Evolutionary conservation across 2,113 vertebrate genomes (phyloP).

Genomic region (Pandion haliaetus): DNA sequence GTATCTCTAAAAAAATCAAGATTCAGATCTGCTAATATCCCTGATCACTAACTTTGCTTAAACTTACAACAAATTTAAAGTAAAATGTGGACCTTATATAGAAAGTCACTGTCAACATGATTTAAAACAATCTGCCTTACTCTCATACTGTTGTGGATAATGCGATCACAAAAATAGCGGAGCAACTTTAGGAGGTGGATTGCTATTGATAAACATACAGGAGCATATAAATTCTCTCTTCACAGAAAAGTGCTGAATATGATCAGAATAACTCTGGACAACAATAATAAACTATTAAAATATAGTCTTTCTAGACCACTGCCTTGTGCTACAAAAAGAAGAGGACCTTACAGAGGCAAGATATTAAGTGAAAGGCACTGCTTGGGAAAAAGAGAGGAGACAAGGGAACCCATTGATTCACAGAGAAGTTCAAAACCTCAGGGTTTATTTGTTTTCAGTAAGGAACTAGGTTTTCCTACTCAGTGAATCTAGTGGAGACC

Average conservation of each 20-base stretch:
- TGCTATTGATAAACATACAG: not conserved
- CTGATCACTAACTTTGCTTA: not conserved
- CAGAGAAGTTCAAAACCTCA: not conserved
- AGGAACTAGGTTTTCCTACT: not conserved
- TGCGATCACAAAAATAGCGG: not conserved
- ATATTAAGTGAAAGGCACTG: not conserved
- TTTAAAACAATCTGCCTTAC: not conserved
- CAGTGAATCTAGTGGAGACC: not conserved
- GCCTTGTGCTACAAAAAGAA: not conserved
- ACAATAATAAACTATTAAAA: not conserved
- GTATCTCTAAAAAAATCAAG: not conserved
- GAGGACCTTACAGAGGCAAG: not conserved
- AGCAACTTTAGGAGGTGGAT: not conserved
- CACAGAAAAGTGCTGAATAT: not conserved
- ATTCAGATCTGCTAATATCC: not conserved
- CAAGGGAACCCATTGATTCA: not conserved
- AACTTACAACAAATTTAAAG: not conserved
- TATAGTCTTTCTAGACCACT: not conserved
- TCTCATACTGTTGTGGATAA: not conserved
- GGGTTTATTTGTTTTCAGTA: not conserved
- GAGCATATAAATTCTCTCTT: not conserved
- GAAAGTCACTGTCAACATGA: not conserved
- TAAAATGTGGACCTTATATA: not conserved
- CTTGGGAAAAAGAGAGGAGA: not conserved
- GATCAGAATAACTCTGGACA: not conserved